These are phyloP conservation scores for Cepaea nemoralis DNA, from an alignment of 1,140 invertebrate genomes.

Conservation along the genomic window DNA sequence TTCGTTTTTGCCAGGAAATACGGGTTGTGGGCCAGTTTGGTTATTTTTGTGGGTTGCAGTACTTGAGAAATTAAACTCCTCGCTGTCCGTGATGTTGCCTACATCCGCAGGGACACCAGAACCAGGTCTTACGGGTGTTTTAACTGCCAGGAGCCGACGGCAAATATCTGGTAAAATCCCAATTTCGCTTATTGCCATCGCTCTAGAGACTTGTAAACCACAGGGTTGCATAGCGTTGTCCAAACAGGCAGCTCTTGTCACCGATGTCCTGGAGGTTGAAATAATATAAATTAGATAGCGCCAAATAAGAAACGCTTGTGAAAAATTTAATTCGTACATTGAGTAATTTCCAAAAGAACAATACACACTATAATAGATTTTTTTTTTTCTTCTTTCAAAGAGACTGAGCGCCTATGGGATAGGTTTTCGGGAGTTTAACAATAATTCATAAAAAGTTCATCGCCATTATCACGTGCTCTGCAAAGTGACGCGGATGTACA, in stretches of 20 bases:
- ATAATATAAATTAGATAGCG: no score
- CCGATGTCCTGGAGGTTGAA: constrained; percentile 23
- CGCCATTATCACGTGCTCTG: no score
- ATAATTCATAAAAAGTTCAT: no score
- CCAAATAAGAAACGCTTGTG: not conserved
- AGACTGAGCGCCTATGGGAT: no score
- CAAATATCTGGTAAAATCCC: constrained; percentile 31
- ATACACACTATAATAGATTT: no score
- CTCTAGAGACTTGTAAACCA: constrained; percentile 20
- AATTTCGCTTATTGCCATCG: constrained; percentile 27
- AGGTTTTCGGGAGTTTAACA: no score
- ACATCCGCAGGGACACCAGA: not conserved
- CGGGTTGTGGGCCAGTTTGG: not conserved
- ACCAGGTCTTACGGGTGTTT: not conserved
- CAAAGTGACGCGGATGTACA: no score
- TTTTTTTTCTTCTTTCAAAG: no score
- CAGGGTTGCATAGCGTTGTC: constrained; percentile 31
- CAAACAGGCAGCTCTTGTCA: constrained; percentile 23
- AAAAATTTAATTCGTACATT: no score
- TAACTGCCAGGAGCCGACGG: not conserved
- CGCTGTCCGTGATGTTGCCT: not conserved
- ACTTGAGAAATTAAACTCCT: not conserved
- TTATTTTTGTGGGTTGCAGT: not conserved
- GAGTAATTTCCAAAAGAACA: no score
- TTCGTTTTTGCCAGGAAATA: not conserved